Conservation (phyloP, 2,888 invertebrate species). For the Diplolepis rosae region DNA sequence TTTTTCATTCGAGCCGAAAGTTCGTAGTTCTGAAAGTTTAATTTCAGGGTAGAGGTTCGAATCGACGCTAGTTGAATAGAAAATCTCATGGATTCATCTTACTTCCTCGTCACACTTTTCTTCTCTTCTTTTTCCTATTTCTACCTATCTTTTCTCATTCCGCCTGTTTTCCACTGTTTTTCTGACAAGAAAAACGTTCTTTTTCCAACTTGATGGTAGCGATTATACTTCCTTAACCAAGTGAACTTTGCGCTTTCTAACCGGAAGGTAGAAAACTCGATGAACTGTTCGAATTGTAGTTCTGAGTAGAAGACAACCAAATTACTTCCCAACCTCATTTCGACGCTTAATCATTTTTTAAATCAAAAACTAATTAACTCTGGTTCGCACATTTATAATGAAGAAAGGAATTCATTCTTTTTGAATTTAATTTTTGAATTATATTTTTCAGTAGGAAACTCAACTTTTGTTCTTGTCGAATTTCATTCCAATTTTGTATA, state of each 20-base stretch:
- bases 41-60: slow-evolving; percentile 44
- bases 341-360: slow-evolving; percentile 14
- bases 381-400: not conserved
- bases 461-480: too few relatives aligned
- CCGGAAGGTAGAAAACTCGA: slow-evolving; percentile 24
- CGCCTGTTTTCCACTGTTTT: slow-evolving; percentile 46
- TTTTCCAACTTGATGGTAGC: slow-evolving; percentile 34
- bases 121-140: slow-evolving; percentile 14
- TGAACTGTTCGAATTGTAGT: slow-evolving; percentile 26
- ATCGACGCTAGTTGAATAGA: slow-evolving; percentile 48
- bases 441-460: too few relatives aligned
- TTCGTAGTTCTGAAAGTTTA: slow-evolving; percentile 50
- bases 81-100: slow-evolving; percentile 45
- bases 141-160: slow-evolving; percentile 39
- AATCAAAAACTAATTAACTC: slow-evolving; percentile 18
- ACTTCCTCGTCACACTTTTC: slow-evolving; percentile 25
- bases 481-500: too few relatives aligned
- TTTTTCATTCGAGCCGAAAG: slow-evolving; percentile 47
- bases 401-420: not conserved
- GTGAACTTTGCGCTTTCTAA: slow-evolving; percentile 25
- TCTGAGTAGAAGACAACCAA: slow-evolving; percentile 21
- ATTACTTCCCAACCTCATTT: slow-evolving; percentile 27
- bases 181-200: slow-evolving; percentile 43
- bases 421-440: not conserved
- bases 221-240: slow-evolving; percentile 30